Conservation (phyloP, 2,888 invertebrate genomes). For the Trachelus iudaicus region DNA sequence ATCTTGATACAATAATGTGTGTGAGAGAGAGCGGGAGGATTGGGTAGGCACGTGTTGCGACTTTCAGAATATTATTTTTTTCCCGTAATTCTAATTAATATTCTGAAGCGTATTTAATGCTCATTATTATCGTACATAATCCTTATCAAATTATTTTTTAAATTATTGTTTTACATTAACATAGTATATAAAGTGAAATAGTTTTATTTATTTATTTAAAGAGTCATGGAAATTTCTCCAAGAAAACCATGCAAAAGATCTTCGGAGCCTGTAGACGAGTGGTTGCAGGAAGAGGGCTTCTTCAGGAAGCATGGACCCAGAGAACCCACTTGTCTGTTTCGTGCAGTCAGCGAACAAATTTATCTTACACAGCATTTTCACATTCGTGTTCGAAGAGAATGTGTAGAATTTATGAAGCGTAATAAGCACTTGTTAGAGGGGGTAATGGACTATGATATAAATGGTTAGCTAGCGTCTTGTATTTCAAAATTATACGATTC, state of each 20-base stretch:
- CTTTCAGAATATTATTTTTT: no score
- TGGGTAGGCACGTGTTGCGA: no score
- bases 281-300: constrained; percentile 82
- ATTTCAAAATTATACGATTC: constrained; percentile 5
- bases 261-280: constrained; percentile 73
- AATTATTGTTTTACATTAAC: no score
- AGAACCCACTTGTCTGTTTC: constrained; percentile 89
- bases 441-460: constrained; percentile 61
- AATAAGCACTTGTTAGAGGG: constrained; percentile 74
- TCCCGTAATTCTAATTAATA: no score
- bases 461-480: neutral
- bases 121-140: no score
- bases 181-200: no score
- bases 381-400: constrained; percentile 78
- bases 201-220: neutral
- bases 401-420: constrained; percentile 78
- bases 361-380: constrained; percentile 78
- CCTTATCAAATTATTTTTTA: no score
- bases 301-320: constrained; percentile 89
- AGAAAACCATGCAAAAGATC: constrained; percentile 47
- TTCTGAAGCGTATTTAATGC: no score
- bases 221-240: constrained; percentile 47
- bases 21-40: no score
- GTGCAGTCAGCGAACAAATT: constrained; percentile 88
- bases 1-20: no score